A percentile compares a stretch with the other conserved stretches of the same genome.
Conservation (phyloP, 2,113 vertebrate species). For the Oncorhynchus masou region DNA sequence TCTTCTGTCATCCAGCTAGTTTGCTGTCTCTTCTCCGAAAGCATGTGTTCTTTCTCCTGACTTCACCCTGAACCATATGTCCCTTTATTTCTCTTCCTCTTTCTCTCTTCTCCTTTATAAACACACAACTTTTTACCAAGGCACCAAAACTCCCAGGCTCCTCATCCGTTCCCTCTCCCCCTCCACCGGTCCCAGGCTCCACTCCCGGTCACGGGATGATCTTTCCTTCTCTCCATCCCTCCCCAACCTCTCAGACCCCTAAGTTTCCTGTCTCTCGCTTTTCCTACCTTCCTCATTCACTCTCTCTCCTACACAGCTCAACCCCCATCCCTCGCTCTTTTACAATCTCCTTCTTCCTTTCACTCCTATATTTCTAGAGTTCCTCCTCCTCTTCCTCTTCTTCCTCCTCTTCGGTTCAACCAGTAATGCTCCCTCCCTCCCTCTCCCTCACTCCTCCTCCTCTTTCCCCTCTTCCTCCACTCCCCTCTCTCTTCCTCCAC, state of each 20-base stretch:
- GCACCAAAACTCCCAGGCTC: constrained; percentile 54
- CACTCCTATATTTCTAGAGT: background rate
- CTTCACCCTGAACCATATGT: constrained; percentile 59
- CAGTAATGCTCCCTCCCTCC: constrained; percentile 28
- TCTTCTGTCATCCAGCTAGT: constrained; percentile 16
- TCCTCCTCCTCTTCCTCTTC: background rate
- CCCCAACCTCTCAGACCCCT: constrained; percentile 32
- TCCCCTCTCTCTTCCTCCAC: constrained; percentile 10
- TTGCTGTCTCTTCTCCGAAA: constrained; percentile 25
- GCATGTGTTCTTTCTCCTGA: constrained; percentile 58
- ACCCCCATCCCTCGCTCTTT: background rate
- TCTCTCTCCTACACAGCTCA: constrained; percentile 37
- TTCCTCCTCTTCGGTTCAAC: background rate
- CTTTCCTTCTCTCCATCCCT: constrained; percentile 53
- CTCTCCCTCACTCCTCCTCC: constrained; percentile 38
- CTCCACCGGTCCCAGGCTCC: constrained; percentile 55
- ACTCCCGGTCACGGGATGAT: constrained; percentile 44
- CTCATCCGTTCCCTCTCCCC: constrained; percentile 56
- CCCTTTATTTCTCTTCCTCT: constrained; percentile 28
- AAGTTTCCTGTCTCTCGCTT: constrained; percentile 3
- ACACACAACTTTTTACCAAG: constrained; percentile 39
- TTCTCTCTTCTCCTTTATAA: constrained; percentile 24
- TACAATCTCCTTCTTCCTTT: background rate
- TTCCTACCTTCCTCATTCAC: background rate
- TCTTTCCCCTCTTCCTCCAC: constrained; percentile 9